Base-by-base conservation (phyloP, 2,888 invertebrate species). In the Pyrocoelia pectoralis region DNA sequence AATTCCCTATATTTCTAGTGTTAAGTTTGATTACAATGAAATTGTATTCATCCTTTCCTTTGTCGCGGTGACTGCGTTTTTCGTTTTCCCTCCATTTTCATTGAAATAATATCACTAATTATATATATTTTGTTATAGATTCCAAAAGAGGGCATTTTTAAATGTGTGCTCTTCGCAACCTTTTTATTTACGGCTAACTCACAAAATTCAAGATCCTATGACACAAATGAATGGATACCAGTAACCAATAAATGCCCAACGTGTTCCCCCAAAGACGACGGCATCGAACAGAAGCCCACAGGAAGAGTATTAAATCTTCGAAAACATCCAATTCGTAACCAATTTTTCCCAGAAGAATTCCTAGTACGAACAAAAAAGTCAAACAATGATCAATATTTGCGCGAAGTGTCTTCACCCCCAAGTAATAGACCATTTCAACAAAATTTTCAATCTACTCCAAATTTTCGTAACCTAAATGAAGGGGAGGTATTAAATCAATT, bases 181-280 rank as follows among this genome's bases (percentile, higher is more conserved):
- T 6, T 59, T 59, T 33, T 65, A 43, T 12, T 18, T 8, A 19
- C 52, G 12, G 50, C 33, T 17, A 19, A 50, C 6, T 41, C 50
- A 29, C 63, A 68, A 53, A 60, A 72, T 38, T 38, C 65, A 19
- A 68, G 66, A 67, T 70, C 75, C 1, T 80, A 80, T 63, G 79
- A 80, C 65, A 76, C 77, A 14, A 80, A 77, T 65, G 87, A 87
- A 59, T 87, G 87, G 87, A 82, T 87, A 57, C 87, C 87, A 10
- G 76, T 87, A 12, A 73, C 79, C 8, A 76, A 81, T 52, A 81
- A 79, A 43, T 76, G 74, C 55, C 77, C 80, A 17, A 76, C 80
- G 0, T 72, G 77, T 9, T 29, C 33, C 8, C 77, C 12, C 10
- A 29, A 29, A 13, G 15, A 66, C 43, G 49, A 29, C 51, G 52